phyloP scores from a whole-genome alignment of 2,888 invertebrate genomes.

The Megaustenia siamemsis region DNA sequence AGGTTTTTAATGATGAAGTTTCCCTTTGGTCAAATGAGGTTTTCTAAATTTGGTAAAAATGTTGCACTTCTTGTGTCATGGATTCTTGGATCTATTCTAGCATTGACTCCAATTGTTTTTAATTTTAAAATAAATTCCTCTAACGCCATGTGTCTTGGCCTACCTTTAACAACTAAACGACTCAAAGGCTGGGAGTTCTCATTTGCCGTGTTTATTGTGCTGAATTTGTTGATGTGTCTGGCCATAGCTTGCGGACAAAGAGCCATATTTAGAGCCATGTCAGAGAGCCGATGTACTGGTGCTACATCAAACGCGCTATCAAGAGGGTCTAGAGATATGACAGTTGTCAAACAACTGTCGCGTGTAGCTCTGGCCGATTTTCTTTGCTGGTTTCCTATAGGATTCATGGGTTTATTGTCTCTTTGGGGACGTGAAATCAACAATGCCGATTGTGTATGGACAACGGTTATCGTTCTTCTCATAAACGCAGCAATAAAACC shows the following conservation, averaged over 20 bases:
- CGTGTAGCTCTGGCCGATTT: conserved; percentile 71
- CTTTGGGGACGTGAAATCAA: conserved; percentile 14
- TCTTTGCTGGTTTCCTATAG: conserved; percentile 71
- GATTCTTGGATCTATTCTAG: background rate
- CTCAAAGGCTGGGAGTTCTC: background rate
- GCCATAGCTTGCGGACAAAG: conserved; percentile 72
- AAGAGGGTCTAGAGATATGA: conserved; percentile 55
- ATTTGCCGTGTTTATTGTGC: conserved; percentile 64
- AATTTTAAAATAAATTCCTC: background rate
- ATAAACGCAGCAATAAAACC: conserved; percentile 49
- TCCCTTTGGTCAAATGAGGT: conserved; percentile 79
- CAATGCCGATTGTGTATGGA: conserved; percentile 11
- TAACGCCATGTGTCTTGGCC: conserved; percentile 8
- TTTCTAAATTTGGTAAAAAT: conserved; percentile 20
- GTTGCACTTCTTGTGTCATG: conserved; percentile 66
- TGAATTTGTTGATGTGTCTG: conserved; percentile 72
- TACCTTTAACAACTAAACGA: background rate
- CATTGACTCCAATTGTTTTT: background rate
- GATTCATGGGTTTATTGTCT: conserved; percentile 25
- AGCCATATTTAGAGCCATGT: conserved; percentile 68
- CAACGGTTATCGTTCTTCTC: conserved; percentile 39
- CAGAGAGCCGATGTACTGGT: background rate
- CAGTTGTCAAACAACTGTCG: conserved; percentile 72
- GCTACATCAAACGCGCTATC: conserved; percentile 2
- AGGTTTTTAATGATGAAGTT: conserved; percentile 83